Conservation (phyloP, 2,797 vertebrate genomes). For the Trematomus bernacchii region DNA sequence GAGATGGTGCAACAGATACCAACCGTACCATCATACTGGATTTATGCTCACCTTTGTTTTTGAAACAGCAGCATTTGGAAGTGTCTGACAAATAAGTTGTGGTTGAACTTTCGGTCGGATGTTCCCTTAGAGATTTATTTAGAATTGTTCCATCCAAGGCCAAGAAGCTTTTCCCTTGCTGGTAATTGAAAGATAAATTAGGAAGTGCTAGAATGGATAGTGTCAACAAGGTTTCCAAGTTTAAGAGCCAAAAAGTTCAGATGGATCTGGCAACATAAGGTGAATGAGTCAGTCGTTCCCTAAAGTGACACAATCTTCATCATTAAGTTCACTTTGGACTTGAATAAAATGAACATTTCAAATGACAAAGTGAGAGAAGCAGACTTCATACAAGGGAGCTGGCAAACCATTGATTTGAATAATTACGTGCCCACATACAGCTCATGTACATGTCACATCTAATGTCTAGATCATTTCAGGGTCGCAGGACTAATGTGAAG, state of each 20-base stretch:
- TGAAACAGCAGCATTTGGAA: constrained; percentile 34
- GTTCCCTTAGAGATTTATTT: too few relatives aligned
- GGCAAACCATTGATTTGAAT: too few relatives aligned
- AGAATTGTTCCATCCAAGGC: background rate
- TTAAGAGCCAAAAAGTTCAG: constrained; percentile 4
- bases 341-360: background rate
- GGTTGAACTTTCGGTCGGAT: background rate
- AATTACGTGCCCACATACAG: too few relatives aligned
- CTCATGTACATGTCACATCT: too few relatives aligned
- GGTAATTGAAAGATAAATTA: constrained; percentile 34
- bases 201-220: background rate
- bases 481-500: too few relatives aligned
- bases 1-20: constrained; percentile 14
- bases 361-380: background rate
- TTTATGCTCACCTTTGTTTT: constrained; percentile 32
- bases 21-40: background rate
- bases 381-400: too few relatives aligned
- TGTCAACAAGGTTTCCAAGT: constrained; percentile 10
- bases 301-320: background rate
- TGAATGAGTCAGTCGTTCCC: background rate
- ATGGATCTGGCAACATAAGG: constrained; percentile 5
- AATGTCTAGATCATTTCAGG: too few relatives aligned
- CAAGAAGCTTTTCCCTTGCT: background rate
- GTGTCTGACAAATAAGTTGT: constrained; percentile 13
- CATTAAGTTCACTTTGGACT: background rate